A percentile compares a stretch with the other conserved stretches of the same genome.
Conservation (phyloP, 2,113 vertebrate genomes). For the Osmerus mordax region DNA sequence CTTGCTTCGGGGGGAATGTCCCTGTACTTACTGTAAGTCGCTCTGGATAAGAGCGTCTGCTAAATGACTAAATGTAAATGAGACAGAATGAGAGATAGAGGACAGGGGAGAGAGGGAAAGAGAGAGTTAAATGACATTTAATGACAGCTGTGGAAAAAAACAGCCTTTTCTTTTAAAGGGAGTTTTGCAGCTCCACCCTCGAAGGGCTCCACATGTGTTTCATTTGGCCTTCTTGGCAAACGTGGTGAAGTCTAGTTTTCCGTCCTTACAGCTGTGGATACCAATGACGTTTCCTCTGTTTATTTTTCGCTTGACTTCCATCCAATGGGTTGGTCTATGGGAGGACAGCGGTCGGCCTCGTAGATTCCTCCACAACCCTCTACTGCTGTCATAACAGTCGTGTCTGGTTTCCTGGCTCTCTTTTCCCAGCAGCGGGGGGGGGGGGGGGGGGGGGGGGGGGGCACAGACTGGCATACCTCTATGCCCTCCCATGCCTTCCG, state of each 20-base stretch:
- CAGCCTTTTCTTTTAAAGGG: not conserved
- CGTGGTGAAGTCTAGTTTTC: conserved; percentile 36
- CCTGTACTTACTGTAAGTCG: too few relatives aligned
- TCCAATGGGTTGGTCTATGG: not conserved
- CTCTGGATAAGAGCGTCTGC: too few relatives aligned
- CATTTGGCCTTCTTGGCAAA: not conserved
- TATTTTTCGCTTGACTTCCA: conserved; percentile 7
- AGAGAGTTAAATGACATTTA: not conserved
- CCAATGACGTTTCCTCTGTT: conserved; percentile 19
- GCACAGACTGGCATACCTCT: too few relatives aligned
- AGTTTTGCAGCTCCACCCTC: not conserved
- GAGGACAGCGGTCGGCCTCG: not conserved
- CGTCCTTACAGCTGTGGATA: conserved; percentile 40
- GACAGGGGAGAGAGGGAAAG: not conserved
- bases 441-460: too few relatives aligned
- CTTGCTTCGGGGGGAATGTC: too few relatives aligned
- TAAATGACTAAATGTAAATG: too few relatives aligned
- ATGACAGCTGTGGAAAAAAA: conserved; percentile 8
- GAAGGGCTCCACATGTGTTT: not conserved
- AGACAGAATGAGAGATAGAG: not conserved
- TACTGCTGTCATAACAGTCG: conserved; percentile 41
- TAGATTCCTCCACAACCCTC: conserved; percentile 20
- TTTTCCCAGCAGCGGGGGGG: conserved; percentile 28
- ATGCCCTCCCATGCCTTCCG: too few relatives aligned
- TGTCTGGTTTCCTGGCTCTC: conserved; percentile 22